These are phyloP conservation scores for Anthophora plumipes DNA, from an alignment of 2,888 invertebrate genomes.

Conservation along the genomic window DNA sequence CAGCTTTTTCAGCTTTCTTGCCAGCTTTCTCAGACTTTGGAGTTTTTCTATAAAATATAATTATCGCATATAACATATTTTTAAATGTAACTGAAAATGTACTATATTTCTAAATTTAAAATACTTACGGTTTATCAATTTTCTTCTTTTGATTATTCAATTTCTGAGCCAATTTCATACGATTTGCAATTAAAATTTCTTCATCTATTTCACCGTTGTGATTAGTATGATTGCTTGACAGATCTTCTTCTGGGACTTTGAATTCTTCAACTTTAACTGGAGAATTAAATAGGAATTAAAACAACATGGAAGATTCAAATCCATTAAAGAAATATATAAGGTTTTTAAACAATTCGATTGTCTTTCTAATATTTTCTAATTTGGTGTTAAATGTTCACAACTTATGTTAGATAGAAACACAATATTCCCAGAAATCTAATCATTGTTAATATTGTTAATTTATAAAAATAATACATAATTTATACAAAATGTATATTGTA, in stretches of 20 bases:
- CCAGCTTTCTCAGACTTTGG: constrained; percentile 89
- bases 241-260: constrained; percentile 81
- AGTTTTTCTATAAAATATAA: constrained; percentile 84
- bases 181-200: constrained; percentile 90
- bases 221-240: constrained; percentile 84
- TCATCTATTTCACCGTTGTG: constrained; percentile 85
- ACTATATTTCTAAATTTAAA: not conserved
- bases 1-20: constrained; percentile 89
- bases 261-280: constrained; percentile 77
- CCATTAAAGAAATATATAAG: constrained; percentile 4
- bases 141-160: constrained; percentile 88
- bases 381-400: not conserved
- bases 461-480: not conserved
- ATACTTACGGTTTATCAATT: constrained; percentile 86
- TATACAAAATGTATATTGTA: not conserved
- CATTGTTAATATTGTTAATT: constrained; percentile 27
- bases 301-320: constrained; percentile 5
- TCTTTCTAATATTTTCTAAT: not conserved
- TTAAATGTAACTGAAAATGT: not conserved
- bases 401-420: constrained; percentile 3
- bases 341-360: not conserved
- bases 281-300: constrained; percentile 31
- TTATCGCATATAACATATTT: constrained; percentile 44
- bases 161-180: constrained; percentile 92
- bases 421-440: not conserved